Base-by-base conservation (phyloP, 2,113 vertebrate genomes). In the Equus przewalskii region DNA sequence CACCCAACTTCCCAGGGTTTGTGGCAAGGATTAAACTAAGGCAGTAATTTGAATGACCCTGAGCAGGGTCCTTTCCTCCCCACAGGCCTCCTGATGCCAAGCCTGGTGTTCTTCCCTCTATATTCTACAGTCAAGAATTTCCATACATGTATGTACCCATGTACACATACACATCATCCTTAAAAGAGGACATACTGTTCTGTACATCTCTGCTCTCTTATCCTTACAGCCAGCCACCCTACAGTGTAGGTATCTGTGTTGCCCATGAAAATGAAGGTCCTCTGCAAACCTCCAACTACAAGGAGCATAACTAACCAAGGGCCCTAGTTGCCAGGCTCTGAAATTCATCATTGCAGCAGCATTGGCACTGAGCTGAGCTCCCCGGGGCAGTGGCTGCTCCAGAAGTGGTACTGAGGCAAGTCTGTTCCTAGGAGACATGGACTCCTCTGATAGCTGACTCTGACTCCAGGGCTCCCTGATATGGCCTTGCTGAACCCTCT, bases 21-120 rank as follows among this genome's bases (percentile, higher is more conserved):
- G 51, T 36, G 51, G 13, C 9, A 75, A 82, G 56, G 58, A 67
- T 41, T 96, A 91, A 88, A 62, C 56, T 58, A 76, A 91, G 78
- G 21, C n/a, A 67, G 19, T 58, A 33, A 94, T 86, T 21, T 41
- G 62, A 72, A 83, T n/a, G 60, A 62, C 41, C 33, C 8, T 33
- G 46, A 30, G 4, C 7, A 54, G 33, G 46, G 18, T 6, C 11
- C 49, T 70, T 75, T 78, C 69, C 49, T 78, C 14, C 8, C 30
- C 33, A 16, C 0, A 3, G 21, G 22, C 10, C 78, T 69, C 64
- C 22, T 16, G 58, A 89, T 24, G 51, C 21, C 82, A 86, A 24
- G 62, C 21, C 76, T 85, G 41, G 18, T 24, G 60, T 78, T 84
- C 41, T 19, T 96, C 69, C 46, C 21, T 54, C 24, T 82, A 30